These are phyloP conservation scores for Sterrhoptilus dennistouni DNA, from an alignment of 2,113 vertebrate genomes.

Conservation along the genomic window DNA sequence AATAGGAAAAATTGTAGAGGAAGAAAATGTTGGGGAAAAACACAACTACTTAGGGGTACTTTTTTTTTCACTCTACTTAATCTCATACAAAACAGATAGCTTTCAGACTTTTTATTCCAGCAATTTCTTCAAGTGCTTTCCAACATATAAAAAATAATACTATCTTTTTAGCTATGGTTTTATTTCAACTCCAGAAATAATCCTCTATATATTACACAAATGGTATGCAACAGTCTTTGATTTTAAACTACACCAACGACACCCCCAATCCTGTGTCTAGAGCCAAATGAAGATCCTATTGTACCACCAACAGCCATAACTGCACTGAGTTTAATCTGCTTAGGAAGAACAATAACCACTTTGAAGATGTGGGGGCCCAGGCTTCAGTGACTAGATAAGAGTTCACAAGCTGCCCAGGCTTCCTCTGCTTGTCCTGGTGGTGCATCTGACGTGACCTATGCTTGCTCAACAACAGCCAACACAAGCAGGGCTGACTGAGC, in stretches of 20 bases:
- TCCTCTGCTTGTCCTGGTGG: background rate
- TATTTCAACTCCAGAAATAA: slow-evolving; percentile 21
- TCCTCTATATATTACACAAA: background rate
- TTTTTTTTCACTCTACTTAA: background rate
- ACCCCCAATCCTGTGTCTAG: background rate
- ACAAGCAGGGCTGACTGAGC: background rate
- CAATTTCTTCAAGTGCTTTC: background rate
- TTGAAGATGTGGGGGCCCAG: background rate
- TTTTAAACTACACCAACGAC: background rate
- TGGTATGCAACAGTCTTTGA: background rate
- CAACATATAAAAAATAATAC: background rate
- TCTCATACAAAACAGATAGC: background rate
- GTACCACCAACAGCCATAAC: background rate
- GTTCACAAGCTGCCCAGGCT: background rate
- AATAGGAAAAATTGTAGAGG: background rate
- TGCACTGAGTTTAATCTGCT: background rate
- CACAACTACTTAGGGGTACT: background rate
- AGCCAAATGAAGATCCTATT: background rate
- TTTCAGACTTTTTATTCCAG: background rate
- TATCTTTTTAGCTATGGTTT: background rate
- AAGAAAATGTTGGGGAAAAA: background rate
- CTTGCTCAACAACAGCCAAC: background rate
- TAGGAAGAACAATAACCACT: background rate
- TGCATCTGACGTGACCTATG: background rate
- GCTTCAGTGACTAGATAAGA: background rate